Evolutionary conservation across 2,797 vertebrate species (phyloP).

Genomic region (Neopelma chrysocephalum): DNA sequence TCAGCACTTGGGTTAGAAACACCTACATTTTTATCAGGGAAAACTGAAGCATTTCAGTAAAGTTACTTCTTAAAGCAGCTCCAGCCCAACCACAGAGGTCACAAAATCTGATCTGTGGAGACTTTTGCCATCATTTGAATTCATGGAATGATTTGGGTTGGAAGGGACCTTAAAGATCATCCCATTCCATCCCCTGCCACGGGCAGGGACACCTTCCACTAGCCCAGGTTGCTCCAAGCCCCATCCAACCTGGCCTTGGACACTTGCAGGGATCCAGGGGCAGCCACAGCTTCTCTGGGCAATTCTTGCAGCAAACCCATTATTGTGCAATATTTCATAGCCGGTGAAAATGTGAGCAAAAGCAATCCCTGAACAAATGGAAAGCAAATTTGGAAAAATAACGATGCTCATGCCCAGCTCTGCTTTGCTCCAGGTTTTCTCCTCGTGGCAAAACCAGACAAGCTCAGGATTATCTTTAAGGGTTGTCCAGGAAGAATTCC

Average conservation of each 20-base stretch:
- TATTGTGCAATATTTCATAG: background rate
- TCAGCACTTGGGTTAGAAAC: background rate
- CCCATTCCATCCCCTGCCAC: background rate
- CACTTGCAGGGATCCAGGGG: background rate
- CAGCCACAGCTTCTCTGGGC: background rate
- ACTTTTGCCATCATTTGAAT: background rate
- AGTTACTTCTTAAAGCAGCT: background rate
- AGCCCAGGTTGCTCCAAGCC: background rate
- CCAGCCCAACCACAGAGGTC: background rate
- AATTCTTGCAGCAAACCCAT: background rate
- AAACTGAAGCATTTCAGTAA: background rate
- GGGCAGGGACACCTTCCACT: background rate
- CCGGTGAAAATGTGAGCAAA: background rate
- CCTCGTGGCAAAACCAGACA: conserved; percentile 83
- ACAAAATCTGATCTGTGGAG: background rate
- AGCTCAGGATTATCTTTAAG: conserved; percentile 82
- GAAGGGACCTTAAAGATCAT: background rate
- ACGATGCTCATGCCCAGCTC: background rate
- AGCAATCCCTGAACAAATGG: background rate
- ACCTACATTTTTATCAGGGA: background rate
- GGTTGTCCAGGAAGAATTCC: conserved; percentile 81
- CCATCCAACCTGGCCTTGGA: background rate
- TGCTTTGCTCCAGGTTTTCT: conserved; percentile 85
- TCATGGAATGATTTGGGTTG: background rate
- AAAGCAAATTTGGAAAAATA: background rate